Evolutionary conservation across 2,888 invertebrate species (phyloP).

Genomic region (Dermolepida albohirtum): DNA sequence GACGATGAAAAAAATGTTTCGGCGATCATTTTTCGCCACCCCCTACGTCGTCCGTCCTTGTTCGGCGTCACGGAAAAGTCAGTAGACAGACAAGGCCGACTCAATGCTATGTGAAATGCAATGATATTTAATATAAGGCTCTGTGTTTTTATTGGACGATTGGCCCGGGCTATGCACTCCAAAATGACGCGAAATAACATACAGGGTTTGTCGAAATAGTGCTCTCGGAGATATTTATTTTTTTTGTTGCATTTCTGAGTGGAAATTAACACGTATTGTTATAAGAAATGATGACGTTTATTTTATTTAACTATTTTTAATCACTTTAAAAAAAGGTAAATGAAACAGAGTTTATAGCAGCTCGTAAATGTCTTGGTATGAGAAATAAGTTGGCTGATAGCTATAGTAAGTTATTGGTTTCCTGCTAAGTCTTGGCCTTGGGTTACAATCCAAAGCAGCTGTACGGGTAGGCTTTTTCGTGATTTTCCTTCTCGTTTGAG

Average conservation of each 20-base stretch:
- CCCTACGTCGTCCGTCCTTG: constrained; percentile 18
- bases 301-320: no score
- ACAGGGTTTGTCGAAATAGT: constrained; percentile 15
- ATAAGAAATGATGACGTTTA: no score
- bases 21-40: constrained; percentile 37
- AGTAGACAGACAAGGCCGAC: constrained; percentile 22
- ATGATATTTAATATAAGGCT: constrained; percentile 41
- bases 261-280: no score
- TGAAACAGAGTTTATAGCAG: no score
- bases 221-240: not conserved
- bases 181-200: constrained; percentile 18
- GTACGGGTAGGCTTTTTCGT: no score
- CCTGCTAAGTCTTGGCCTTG: no score
- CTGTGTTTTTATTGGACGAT: constrained; percentile 48
- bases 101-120: constrained; percentile 31
- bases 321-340: no score
- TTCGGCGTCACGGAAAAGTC: constrained; percentile 10
- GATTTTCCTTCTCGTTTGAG: no score
- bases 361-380: no score
- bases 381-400: no score
- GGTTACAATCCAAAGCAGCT: no score
- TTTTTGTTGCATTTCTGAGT: not conserved
- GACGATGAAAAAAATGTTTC: constrained; percentile 52
- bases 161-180: constrained; percentile 48
- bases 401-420: no score